Conservation (phyloP, 2,888 invertebrate genomes). For the Amorpha juglandis region DNA sequence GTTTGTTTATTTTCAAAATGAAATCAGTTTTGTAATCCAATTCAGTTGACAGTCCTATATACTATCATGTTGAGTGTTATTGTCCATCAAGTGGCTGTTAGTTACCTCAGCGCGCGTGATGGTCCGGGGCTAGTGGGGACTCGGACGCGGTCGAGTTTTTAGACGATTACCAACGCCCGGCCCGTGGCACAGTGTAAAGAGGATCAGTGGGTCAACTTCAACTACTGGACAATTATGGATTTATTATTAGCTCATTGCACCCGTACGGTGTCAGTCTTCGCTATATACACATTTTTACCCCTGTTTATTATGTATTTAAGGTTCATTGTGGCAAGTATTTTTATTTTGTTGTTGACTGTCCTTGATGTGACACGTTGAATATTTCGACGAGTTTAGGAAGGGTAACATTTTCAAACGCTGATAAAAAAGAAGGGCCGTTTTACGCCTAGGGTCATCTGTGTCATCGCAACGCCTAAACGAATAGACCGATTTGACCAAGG, state of each 20-base stretch:
- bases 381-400: slow-evolving; percentile 8
- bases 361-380: not conserved
- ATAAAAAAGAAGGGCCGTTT: too few relatives aligned
- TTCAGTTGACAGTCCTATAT: not conserved
- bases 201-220: slow-evolving; percentile 55
- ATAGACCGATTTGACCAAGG: too few relatives aligned
- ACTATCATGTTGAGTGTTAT: not conserved
- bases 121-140: slow-evolving; percentile 53
- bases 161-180: slow-evolving; percentile 54
- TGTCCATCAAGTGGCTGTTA: slow-evolving; percentile 36
- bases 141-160: slow-evolving; percentile 60
- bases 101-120: slow-evolving; percentile 46
- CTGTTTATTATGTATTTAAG: not conserved
- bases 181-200: slow-evolving; percentile 41
- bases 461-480: too few relatives aligned
- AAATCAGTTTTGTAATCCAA: too few relatives aligned
- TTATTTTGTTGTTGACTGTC: not conserved
- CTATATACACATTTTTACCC: not conserved
- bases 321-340: not conserved
- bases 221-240: slow-evolving; percentile 26
- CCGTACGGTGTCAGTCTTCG: slow-evolving; percentile 3
- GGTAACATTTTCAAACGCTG: not conserved
- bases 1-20: too few relatives aligned
- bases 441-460: too few relatives aligned
- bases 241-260: slow-evolving; percentile 17